Percentiles rank a stretch among this genome's conserved stretches.
These are phyloP conservation scores for Archaeoteleia sp. DNA, from an alignment of 2,888 invertebrate genomes.

Conservation along the genomic window DNA sequence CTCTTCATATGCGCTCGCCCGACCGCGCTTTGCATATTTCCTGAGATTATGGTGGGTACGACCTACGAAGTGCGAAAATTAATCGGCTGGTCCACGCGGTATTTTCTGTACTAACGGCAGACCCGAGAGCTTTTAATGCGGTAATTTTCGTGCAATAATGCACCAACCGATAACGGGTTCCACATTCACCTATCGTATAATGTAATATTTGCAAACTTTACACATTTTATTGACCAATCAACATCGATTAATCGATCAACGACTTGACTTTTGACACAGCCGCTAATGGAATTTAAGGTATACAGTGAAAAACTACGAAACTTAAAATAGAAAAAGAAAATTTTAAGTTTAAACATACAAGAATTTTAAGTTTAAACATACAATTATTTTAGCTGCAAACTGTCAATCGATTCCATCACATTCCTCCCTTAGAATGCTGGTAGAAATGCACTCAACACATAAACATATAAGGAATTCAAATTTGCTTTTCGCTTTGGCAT, in stretches of 20 bases:
- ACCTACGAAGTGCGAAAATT: conserved; percentile 37
- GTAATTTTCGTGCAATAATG: conserved; percentile 22
- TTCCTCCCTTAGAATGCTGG: too few species aligned
- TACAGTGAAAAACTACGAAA: too few species aligned
- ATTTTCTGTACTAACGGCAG: conserved; percentile 21
- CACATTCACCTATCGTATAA: background rate
- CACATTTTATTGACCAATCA: conserved; percentile 1
- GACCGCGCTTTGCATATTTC: conserved; percentile 47
- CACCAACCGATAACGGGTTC: conserved; percentile 13
- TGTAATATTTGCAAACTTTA: conserved; percentile 8
- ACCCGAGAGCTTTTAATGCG: conserved; percentile 13
- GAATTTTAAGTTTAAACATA: too few species aligned
- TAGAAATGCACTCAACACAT: too few species aligned
- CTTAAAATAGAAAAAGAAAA: too few species aligned
- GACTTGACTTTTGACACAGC: conserved; percentile 32
- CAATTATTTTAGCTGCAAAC: too few species aligned
- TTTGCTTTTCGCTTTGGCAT: too few species aligned
- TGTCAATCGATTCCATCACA: too few species aligned
- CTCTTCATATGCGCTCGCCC: conserved; percentile 40
- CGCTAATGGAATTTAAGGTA: too few species aligned
- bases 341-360: too few species aligned
- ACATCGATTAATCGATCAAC: conserved; percentile 5
- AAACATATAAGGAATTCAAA: too few species aligned
- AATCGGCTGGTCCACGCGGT: conserved; percentile 30
- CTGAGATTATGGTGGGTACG: conserved; percentile 40